These are phyloP conservation scores for Drosophila pandora DNA, from an alignment of 1,140 invertebrate genomes.

Conservation along the genomic window DNA sequence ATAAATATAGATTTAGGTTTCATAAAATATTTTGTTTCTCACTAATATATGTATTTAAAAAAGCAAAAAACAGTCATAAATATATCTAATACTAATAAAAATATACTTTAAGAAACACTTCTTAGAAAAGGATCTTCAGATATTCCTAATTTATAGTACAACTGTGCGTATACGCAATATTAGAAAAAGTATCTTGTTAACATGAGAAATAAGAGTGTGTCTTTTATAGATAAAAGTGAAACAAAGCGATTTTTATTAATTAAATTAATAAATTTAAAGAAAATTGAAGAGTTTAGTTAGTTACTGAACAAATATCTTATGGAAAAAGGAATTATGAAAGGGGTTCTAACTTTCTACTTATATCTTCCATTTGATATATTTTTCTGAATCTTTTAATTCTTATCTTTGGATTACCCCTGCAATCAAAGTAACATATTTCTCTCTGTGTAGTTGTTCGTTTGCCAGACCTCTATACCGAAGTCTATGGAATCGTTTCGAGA, in stretches of 20 bases:
- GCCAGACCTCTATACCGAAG: conserved; percentile 30
- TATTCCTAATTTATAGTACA: not conserved
- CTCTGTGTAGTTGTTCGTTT: conserved; percentile 19
- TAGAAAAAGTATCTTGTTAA: not conserved
- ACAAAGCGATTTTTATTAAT: not conserved
- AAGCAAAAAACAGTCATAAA: too few species aligned
- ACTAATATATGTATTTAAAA: too few species aligned
- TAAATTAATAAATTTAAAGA: not conserved
- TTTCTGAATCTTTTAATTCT: too few species aligned
- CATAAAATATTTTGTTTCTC: too few species aligned
- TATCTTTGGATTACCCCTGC: not conserved
- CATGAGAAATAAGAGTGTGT: not conserved
- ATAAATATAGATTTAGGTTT: too few species aligned
- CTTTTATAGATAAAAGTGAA: not conserved
- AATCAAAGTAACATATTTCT: not conserved
- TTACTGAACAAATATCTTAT: not conserved
- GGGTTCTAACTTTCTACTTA: not conserved
- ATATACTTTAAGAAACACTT: not conserved
- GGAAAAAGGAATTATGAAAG: not conserved
- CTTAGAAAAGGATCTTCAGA: not conserved
- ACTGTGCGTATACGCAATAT: not conserved
- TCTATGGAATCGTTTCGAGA: conserved; percentile 34
- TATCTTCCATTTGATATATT: not conserved
- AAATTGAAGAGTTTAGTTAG: not conserved
- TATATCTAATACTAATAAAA: too few species aligned